Conservation (phyloP, 1,140 invertebrate genomes). For the Zaprionus ornatus region DNA sequence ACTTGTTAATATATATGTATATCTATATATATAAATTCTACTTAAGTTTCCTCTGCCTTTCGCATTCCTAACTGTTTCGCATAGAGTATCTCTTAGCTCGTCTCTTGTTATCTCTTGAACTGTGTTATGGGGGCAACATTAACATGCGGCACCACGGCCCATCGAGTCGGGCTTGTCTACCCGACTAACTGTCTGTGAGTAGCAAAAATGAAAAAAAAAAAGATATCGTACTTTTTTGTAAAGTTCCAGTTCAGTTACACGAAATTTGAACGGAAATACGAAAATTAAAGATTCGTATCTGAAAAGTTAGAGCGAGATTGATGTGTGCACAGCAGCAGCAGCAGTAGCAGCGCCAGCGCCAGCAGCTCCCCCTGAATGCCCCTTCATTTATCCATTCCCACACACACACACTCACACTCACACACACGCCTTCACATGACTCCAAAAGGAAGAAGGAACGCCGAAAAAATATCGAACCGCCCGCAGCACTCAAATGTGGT, state of each 20-base stretch:
- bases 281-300: constrained; percentile 81
- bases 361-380: neutral
- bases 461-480: constrained; percentile 64
- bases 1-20: too few relatives aligned
- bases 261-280: constrained; percentile 77
- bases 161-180: constrained; percentile 28
- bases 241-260: constrained; percentile 75
- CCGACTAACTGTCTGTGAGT: constrained; percentile 47
- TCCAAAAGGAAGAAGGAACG: constrained; percentile 9
- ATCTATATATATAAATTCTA: neutral
- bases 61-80: neutral
- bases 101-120: neutral
- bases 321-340: constrained; percentile 63
- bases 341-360: constrained; percentile 30
- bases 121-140: constrained; percentile 47
- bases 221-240: constrained; percentile 42
- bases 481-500: constrained; percentile 67
- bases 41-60: neutral
- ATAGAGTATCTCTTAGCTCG: constrained; percentile 1
- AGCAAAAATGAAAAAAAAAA: constrained; percentile 29
- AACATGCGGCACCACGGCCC: constrained; percentile 53
- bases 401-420: neutral
- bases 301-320: constrained; percentile 70
- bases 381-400: neutral
- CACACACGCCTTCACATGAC: constrained; percentile 8